Conservation (phyloP, 2,113 vertebrate species). For the Cyphomyrus discorhynchus region DNA sequence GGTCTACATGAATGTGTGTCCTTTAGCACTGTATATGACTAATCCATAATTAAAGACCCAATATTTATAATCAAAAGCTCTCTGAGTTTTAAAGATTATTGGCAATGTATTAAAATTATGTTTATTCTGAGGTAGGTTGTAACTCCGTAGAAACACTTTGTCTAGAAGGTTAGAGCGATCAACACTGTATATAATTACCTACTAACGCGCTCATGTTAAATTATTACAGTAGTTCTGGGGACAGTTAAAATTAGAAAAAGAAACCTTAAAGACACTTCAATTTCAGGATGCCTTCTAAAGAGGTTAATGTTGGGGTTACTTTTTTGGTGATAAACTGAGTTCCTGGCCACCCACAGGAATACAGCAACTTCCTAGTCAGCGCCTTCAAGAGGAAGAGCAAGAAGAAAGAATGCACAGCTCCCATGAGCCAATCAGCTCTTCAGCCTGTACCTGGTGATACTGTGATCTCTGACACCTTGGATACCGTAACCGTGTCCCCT, state of each 20-base stretch:
- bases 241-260: background rate
- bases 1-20: background rate
- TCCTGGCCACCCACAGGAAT: constrained; percentile 40
- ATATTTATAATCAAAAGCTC: background rate
- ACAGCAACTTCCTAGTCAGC: constrained; percentile 52
- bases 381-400: constrained; percentile 48
- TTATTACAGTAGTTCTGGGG: background rate
- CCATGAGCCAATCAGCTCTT: background rate
- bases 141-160: background rate
- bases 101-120: background rate
- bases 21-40: background rate
- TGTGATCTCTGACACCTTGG: constrained; percentile 33
- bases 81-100: background rate
- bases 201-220: background rate
- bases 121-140: background rate
- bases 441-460: constrained; percentile 18
- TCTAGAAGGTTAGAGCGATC: background rate
- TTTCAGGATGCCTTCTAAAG: background rate
- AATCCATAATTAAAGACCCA: background rate
- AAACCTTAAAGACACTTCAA: background rate
- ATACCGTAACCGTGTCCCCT: constrained; percentile 32
- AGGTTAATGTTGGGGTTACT: background rate
- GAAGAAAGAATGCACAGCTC: constrained; percentile 7
- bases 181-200: background rate
- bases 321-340: background rate